phyloP scores from a whole-genome alignment of 2,888 invertebrate species.

The Coelopa pilipes region DNA sequence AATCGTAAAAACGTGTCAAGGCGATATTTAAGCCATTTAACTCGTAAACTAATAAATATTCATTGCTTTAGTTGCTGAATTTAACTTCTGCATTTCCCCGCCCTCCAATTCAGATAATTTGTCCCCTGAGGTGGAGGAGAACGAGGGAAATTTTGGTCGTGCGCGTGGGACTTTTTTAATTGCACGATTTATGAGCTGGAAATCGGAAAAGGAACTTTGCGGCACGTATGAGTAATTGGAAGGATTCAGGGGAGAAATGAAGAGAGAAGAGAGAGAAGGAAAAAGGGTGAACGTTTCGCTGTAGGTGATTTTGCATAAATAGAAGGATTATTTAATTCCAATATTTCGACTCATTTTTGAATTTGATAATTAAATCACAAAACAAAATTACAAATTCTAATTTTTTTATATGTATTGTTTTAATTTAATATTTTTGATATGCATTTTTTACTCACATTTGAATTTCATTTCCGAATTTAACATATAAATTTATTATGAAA shows the following conservation, averaged over 20 bases:
- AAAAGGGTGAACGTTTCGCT: not conserved
- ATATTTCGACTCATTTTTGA: too few species aligned
- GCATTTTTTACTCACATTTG: too few species aligned
- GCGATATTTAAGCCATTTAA: not conserved
- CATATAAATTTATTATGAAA: too few species aligned
- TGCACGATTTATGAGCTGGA: not conserved
- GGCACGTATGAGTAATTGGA: not conserved
- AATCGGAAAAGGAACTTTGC: not conserved
- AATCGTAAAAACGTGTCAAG: too few species aligned
- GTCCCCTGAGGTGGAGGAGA: too few species aligned
- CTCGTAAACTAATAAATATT: constrained; percentile 22
- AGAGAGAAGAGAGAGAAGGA: not conserved
- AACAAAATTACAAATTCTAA: too few species aligned
- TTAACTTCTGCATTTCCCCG: not conserved
- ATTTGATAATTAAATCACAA: too few species aligned
- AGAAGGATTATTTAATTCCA: too few species aligned
- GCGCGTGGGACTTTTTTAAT: constrained; percentile 5
- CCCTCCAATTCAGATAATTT: constrained; percentile 24
- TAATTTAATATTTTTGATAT: too few species aligned
- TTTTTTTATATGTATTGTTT: too few species aligned
- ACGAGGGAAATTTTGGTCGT: not conserved
- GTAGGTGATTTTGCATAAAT: not conserved
- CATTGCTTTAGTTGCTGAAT: constrained; percentile 3
- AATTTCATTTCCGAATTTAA: too few species aligned
- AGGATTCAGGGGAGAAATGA: not conserved